Percentiles rank a stretch among this genome's conserved stretches.
phyloP scores from a whole-genome alignment of 1,140 invertebrate species.

The Orchestia grillus region DNA sequence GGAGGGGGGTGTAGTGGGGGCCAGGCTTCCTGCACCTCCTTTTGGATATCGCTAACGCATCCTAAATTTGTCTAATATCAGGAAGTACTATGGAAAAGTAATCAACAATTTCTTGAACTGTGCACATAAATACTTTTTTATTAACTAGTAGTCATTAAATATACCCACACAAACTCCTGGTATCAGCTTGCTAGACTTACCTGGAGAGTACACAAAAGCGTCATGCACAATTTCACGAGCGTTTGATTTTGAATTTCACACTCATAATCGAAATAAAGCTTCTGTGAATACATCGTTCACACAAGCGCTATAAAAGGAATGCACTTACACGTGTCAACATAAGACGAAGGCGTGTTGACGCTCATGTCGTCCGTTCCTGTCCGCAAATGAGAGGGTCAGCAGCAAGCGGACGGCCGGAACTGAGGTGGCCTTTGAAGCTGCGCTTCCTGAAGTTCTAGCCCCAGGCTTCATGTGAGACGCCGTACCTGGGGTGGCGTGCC shows the following conservation, averaged over 20 bases:
- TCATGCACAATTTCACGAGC: neutral
- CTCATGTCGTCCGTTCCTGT: neutral
- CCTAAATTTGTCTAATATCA: neutral
- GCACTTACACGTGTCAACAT: neutral
- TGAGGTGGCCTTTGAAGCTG: neutral
- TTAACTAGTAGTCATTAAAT: neutral
- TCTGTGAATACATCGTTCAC: neutral
- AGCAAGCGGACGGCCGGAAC: neutral
- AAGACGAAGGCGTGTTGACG: neutral
- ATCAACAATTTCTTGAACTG: neutral
- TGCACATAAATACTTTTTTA: neutral
- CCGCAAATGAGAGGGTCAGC: neutral
- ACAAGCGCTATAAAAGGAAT: neutral
- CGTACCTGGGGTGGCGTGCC: neutral
- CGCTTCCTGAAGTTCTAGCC: constrained; percentile 25
- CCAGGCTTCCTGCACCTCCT: neutral
- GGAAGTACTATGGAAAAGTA: neutral
- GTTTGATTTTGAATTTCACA: neutral
- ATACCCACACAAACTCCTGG: too few relatives aligned
- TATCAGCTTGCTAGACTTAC: neutral
- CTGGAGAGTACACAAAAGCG: neutral
- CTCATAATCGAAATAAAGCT: too few relatives aligned
- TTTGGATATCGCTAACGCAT: neutral
- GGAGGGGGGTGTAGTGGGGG: too few relatives aligned
- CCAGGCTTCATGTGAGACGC: neutral